Evolutionary conservation across 2,113 vertebrate species (phyloP), one percentile per base, ranked within the genome.

Genomic region (Neomonachus schauinslandi): DNA sequence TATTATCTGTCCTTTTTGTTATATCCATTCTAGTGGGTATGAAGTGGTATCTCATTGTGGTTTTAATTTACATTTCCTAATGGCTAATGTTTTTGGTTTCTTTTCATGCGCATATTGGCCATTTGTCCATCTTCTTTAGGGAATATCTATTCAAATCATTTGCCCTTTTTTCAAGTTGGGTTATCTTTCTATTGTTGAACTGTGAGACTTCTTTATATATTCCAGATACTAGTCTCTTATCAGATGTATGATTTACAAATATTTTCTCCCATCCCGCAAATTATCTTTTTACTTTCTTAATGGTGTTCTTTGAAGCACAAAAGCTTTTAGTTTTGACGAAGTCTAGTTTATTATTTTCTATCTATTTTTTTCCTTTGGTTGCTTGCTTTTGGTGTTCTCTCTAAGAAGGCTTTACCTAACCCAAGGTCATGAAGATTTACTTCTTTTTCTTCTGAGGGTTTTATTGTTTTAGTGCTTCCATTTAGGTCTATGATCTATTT

Each of bases 241-340:
- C 14, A 80, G 42, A 74, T 90, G 42, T 55, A n/a, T 77, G 36
- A 65, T 65, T 96, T 88, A 51, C 67, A 96, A 88, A 92, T 84
- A 89, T 59, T 80, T 83, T 59, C 77, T 82, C 26, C 49, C 19
- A 59, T 77, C 19, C 24, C 76, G 7, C 16, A 46, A 19, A 14
- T 49, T 67, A 9, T 67, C 67, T 74, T 83, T 89, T 51, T 24
- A 31, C 39, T 83, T 89, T 59, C 71, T 89, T 59, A 59, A 57
- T 22, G 31, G 7, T 89, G 51, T 69, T 49, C 69, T 93, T 89
- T 72, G 65, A 74, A 63, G 63, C n/a, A 63, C 31, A 31, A 26
- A 59, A 81, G 46, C 71, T 65, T 96, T 92, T 42, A 14, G 53
- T 82, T 95, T 91, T 51, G 86, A 83, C 55, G 3, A 51, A 59